Conservation (phyloP, 2,888 invertebrate genomes). For the Eledona agricola region DNA sequence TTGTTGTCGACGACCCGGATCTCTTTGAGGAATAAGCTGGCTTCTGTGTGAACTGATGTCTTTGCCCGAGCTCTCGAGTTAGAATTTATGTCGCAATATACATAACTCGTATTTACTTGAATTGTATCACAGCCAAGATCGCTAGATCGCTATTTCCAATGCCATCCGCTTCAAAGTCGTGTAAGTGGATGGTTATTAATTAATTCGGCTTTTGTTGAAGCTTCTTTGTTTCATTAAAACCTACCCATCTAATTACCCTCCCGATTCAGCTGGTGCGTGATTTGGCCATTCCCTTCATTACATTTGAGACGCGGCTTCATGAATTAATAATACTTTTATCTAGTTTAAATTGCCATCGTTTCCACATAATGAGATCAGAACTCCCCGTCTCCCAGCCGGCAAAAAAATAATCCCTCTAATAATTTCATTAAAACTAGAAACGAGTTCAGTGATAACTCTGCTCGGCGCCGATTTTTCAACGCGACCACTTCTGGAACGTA, state of each 20-base stretch:
- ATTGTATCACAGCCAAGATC: slow-evolving; percentile 39
- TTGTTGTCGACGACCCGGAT: slow-evolving; percentile 56
- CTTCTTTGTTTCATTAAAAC: slow-evolving; percentile 35
- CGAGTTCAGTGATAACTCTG: too few relatives aligned
- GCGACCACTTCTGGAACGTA: too few relatives aligned
- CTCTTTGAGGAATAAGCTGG: slow-evolving; percentile 48
- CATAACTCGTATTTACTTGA: slow-evolving; percentile 56
- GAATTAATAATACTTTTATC: slow-evolving; percentile 44
- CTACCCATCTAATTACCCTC: slow-evolving; percentile 35
- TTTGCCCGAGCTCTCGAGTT: slow-evolving; percentile 47
- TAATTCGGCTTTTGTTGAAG: slow-evolving; percentile 18
- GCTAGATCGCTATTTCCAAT: slow-evolving; percentile 17
- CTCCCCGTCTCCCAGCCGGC: slow-evolving; percentile 3
- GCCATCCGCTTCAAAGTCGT: slow-evolving; percentile 13
- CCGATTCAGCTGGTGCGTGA: slow-evolving; percentile 39
- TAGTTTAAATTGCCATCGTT: slow-evolving; percentile 44
- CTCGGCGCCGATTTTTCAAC: too few relatives aligned
- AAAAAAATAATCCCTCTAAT: slow-evolving; percentile 16
- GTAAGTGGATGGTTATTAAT: slow-evolving; percentile 26
- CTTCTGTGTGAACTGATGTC: slow-evolving; percentile 48
- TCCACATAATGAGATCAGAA: slow-evolving; percentile 34
- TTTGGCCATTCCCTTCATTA: slow-evolving; percentile 39
- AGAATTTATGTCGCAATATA: slow-evolving; percentile 57
- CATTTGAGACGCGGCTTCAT: slow-evolving; percentile 38
- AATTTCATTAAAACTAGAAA: slow-evolving; percentile 18